Conservation (phyloP, 2,797 vertebrate species). For the Ambastaia sidthimunki region DNA sequence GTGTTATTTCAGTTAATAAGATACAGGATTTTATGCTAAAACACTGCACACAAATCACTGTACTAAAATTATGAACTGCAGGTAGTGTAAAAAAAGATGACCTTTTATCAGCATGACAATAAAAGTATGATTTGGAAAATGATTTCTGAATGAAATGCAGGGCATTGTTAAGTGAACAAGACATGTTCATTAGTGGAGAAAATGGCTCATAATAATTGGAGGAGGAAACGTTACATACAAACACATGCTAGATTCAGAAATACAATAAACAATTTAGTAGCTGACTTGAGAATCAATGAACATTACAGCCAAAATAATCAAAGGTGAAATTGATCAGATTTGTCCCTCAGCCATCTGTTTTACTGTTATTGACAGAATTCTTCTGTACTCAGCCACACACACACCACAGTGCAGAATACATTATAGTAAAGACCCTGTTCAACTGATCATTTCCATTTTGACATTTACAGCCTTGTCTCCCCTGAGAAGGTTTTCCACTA, state of each 20-base stretch:
- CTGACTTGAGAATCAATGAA: conserved; percentile 14
- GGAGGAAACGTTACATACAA: not conserved
- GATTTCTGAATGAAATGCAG: not conserved
- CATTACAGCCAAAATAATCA: conserved; percentile 13
- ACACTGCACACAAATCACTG: not conserved
- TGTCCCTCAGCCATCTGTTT: not conserved
- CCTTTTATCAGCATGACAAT: not conserved
- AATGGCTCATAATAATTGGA: not conserved
- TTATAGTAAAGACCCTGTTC: not conserved
- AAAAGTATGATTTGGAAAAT: not conserved
- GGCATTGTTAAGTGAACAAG: not conserved
- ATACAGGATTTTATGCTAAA: not conserved
- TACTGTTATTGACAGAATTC: not conserved
- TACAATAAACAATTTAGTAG: not conserved
- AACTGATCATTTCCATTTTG: not conserved
- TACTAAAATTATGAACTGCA: not conserved
- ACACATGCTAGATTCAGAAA: conserved; percentile 16
- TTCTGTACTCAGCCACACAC: not conserved
- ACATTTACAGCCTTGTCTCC: not conserved
- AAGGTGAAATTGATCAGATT: conserved; percentile 6
- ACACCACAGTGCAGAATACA: not conserved
- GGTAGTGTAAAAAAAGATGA: not conserved
- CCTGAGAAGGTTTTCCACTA: not conserved
- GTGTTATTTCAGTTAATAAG: not conserved
- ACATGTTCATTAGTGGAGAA: conserved; percentile 8